phyloP scores from a whole-genome alignment of 1,140 invertebrate species.

The Lanistes nyassanus region DNA sequence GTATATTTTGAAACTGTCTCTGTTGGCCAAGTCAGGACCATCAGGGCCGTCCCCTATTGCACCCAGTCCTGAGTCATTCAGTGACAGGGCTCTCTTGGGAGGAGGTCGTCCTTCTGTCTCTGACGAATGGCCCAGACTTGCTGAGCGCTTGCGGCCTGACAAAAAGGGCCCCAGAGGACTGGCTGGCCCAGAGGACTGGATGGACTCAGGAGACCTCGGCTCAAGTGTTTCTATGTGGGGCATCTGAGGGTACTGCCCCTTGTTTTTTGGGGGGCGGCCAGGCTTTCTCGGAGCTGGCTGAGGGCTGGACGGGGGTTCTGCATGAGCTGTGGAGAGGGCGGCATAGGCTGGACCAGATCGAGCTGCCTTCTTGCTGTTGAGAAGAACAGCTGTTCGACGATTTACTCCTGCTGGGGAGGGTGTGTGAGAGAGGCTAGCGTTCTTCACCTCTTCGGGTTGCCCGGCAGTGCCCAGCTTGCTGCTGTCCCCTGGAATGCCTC shows the following conservation, averaged over 20 bases:
- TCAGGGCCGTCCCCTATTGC: constrained; percentile 29
- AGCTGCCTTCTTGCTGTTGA: constrained; percentile 78
- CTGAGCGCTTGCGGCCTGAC: constrained; percentile 51
- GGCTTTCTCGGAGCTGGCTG: constrained; percentile 35
- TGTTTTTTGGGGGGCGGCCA: constrained; percentile 45
- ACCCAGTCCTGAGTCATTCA: constrained; percentile 3
- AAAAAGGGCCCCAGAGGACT: constrained; percentile 39
- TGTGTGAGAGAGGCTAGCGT: constrained; percentile 39
- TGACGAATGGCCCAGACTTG: constrained; percentile 45
- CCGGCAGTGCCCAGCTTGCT: constrained; percentile 23
- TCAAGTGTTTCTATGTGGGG: constrained; percentile 32
- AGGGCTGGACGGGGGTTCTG: constrained; percentile 25
- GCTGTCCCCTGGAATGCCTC: constrained; percentile 13
- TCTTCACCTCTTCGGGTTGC: constrained; percentile 35
- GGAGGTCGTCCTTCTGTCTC: constrained; percentile 43
- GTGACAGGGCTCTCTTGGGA: constrained; percentile 45
- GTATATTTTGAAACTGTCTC: constrained; percentile 58
- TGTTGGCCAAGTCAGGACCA: constrained; percentile 49
- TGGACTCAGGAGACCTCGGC: constrained; percentile 40
- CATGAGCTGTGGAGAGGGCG: constrained; percentile 33
- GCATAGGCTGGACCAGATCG: constrained; percentile 30
- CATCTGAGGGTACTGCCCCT: constrained; percentile 28
- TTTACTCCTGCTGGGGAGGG: constrained; percentile 76
- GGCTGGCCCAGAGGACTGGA: constrained; percentile 34
- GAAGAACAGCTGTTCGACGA: constrained; percentile 83